Conservation (phyloP, 2,888 invertebrate species). For the Scrobipalpa atriplicella region DNA sequence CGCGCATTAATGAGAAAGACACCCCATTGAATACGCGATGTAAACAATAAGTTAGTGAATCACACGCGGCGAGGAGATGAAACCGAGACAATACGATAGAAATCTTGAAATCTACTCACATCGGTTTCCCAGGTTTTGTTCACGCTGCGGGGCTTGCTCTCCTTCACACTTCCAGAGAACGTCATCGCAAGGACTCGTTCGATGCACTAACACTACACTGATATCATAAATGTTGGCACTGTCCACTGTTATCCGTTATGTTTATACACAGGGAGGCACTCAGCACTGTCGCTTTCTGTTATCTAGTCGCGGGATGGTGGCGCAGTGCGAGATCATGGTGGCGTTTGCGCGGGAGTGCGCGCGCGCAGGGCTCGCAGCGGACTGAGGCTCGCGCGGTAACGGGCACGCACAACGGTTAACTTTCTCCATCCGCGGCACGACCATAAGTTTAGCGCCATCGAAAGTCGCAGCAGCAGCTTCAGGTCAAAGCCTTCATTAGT, state of each 20-base stretch:
- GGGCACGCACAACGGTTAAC: conserved; percentile 82
- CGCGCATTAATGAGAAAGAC: conserved; percentile 57
- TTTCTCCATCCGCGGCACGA: conserved; percentile 72
- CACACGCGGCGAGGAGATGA: conserved; percentile 52
- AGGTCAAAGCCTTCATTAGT: conserved; percentile 73
- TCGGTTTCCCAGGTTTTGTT: conserved; percentile 79
- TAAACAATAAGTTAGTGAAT: conserved; percentile 53
- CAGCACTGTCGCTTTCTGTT: conserved; percentile 73
- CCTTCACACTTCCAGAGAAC: conserved; percentile 77
- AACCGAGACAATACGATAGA: conserved; percentile 43
- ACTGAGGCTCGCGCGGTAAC: conserved; percentile 61
- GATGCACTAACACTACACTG: conserved; percentile 57
- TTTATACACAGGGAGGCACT: conserved; percentile 38
- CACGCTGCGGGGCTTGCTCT: conserved; percentile 69
- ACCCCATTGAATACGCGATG: conserved; percentile 51
- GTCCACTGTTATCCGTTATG: conserved; percentile 45
- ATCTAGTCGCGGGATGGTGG: conserved; percentile 56
- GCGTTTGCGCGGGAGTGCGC: conserved; percentile 41
- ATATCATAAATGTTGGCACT: conserved; percentile 42
- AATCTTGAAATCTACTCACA: conserved; percentile 56
- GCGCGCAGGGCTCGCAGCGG: conserved; percentile 47
- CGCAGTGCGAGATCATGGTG: conserved; percentile 63
- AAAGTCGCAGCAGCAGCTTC: conserved; percentile 70
- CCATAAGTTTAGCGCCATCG: conserved; percentile 73
- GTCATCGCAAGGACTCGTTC: conserved; percentile 65